These are phyloP conservation scores for Puma concolor DNA, from an alignment of 2,113 vertebrate genomes.

Conservation along the genomic window DNA sequence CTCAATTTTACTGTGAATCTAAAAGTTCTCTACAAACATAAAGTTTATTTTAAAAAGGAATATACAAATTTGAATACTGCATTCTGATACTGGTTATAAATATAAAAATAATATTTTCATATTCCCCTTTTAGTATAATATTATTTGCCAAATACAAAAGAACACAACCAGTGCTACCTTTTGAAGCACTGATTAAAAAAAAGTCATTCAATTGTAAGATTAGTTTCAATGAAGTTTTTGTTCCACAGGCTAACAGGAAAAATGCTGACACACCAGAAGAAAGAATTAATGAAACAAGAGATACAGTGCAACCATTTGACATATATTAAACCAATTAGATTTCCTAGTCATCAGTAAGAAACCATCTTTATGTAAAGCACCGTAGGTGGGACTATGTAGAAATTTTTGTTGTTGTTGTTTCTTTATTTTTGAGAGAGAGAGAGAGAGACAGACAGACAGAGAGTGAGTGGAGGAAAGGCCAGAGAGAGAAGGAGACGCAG, in stretches of 20 bases:
- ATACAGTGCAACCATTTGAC: background rate
- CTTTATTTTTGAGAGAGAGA: too few relatives aligned
- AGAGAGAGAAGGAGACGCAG: too few relatives aligned
- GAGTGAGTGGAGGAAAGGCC: too few relatives aligned
- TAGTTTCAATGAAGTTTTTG: background rate
- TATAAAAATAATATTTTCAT: slow-evolving; percentile 5
- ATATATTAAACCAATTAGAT: slow-evolving; percentile 38
- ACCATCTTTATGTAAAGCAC: background rate
- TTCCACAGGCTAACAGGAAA: background rate
- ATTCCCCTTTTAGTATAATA: background rate
- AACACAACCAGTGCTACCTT: slow-evolving; percentile 19
- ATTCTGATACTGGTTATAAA: slow-evolving; percentile 34
- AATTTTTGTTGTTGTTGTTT: too few relatives aligned
- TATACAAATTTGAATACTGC: background rate
- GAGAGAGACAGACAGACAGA: too few relatives aligned
- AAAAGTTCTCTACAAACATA: slow-evolving; percentile 7
- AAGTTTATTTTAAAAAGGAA: background rate
- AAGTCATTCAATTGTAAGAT: background rate
- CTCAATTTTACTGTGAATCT: background rate
- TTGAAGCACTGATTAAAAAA: slow-evolving; percentile 17
- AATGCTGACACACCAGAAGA: background rate
- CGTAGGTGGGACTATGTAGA: background rate
- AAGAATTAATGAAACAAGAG: background rate
- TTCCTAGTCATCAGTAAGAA: slow-evolving; percentile 7
- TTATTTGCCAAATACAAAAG: background rate